Percentiles rank a stretch among this genome's conserved stretches.
Conservation (phyloP, 2,888 invertebrate genomes). For the Ectemnius cavifrons region DNA sequence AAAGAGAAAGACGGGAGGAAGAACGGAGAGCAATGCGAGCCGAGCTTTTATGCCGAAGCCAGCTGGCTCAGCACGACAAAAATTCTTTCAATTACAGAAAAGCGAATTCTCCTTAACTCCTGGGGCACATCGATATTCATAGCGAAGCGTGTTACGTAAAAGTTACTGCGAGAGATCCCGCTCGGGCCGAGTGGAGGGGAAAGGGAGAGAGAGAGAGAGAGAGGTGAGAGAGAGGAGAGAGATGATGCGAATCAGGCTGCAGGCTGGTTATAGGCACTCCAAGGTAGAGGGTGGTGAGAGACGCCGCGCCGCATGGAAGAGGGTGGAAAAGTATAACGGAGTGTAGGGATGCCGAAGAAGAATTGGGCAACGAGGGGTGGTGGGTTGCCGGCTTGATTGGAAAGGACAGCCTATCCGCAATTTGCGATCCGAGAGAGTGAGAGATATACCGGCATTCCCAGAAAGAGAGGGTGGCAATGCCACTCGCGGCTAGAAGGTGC, state of each 20-base stretch:
- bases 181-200: neutral
- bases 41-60: constrained; percentile 65
- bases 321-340: constrained; percentile 61
- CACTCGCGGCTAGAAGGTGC: constrained; percentile 58
- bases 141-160: constrained; percentile 69
- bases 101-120: constrained; percentile 64
- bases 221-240: constrained; percentile 23
- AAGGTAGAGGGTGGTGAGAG: constrained; percentile 23
- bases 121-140: constrained; percentile 70
- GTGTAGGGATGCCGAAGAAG: constrained; percentile 57
- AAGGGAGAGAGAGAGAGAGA: constrained; percentile 5
- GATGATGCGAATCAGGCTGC: constrained; percentile 59
- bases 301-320: constrained; percentile 32
- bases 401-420: constrained; percentile 73
- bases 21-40: neutral
- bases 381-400: constrained; percentile 66
- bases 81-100: constrained; percentile 73
- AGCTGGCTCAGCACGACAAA: constrained; percentile 67
- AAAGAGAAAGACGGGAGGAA: constrained; percentile 21
- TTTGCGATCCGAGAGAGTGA: constrained; percentile 61
- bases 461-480: constrained; percentile 1
- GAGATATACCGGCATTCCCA: neutral
- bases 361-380: constrained; percentile 52
- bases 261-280: constrained; percentile 54
- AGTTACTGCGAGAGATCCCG: constrained; percentile 55